Evolutionary conservation across 2,113 vertebrate genomes (phyloP).

Genomic region (Poecile atricapillus): DNA sequence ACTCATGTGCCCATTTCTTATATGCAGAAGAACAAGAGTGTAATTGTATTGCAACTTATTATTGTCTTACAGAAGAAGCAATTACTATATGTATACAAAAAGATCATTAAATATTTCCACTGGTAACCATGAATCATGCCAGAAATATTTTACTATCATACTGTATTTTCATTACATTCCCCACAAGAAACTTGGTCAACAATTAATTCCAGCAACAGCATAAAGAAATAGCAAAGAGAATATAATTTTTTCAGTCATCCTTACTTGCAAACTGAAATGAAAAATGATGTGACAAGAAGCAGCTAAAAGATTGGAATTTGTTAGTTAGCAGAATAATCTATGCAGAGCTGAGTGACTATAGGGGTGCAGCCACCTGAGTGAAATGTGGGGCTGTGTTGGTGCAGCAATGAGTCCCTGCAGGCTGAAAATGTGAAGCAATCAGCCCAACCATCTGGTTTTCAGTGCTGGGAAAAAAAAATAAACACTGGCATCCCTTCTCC

Average conservation of each 20-base stretch:
- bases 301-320: neutral
- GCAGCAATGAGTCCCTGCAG: neutral
- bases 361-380: neutral
- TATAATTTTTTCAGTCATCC: neutral
- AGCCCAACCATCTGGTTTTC: neutral
- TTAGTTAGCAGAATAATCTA: neutral
- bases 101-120: constrained; percentile 22
- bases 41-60: constrained; percentile 25
- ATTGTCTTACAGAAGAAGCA: constrained; percentile 23
- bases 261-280: neutral
- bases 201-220: neutral
- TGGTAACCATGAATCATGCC: neutral
- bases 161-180: neutral
- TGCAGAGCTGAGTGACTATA: neutral
- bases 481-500: neutral
- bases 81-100: constrained; percentile 19
- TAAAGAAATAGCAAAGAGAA: neutral
- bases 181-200: neutral
- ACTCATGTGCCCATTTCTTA: neutral
- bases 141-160: neutral
- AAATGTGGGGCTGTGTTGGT: neutral
- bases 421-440: neutral
- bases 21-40: neutral
- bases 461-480: neutral
- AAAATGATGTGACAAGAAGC: neutral